Evolutionary conservation across 2,113 vertebrate genomes (phyloP).

Genomic region (Scytalopus superciliaris): DNA sequence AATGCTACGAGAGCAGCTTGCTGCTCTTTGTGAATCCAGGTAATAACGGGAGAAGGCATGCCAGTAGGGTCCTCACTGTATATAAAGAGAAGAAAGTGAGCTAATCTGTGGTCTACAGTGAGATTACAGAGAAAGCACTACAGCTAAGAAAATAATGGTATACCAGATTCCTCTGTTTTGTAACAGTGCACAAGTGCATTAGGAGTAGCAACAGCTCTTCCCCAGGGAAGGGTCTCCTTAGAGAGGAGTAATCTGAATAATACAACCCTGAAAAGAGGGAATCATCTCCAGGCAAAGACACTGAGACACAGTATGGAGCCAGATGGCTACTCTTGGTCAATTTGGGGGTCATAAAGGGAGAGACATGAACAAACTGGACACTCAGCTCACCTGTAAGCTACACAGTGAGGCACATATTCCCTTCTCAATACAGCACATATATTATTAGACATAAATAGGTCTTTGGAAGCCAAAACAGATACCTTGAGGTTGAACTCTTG

Average conservation of each 20-base stretch:
- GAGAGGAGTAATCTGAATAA: not conserved
- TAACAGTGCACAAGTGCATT: not conserved
- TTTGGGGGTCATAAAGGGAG: not conserved
- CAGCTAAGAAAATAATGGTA: not conserved
- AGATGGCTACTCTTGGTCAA: not conserved
- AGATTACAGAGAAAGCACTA: not conserved
- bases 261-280: not conserved
- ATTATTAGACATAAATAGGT: not conserved
- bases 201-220: not conserved
- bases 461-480: not conserved
- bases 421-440: not conserved
- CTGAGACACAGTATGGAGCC: not conserved
- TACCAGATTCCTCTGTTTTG: not conserved
- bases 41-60: not conserved
- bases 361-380: not conserved
- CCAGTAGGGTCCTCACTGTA: not conserved
- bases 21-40: not conserved
- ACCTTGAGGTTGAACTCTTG: conserved; percentile 65
- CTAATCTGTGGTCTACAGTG: not conserved
- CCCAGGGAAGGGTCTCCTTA: not conserved
- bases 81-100: not conserved
- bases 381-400: not conserved
- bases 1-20: not conserved
- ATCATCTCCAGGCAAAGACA: not conserved
- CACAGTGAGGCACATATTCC: not conserved